Base-by-base conservation (phyloP, 2,888 invertebrate genomes). In the Zelleria hepariella region DNA sequence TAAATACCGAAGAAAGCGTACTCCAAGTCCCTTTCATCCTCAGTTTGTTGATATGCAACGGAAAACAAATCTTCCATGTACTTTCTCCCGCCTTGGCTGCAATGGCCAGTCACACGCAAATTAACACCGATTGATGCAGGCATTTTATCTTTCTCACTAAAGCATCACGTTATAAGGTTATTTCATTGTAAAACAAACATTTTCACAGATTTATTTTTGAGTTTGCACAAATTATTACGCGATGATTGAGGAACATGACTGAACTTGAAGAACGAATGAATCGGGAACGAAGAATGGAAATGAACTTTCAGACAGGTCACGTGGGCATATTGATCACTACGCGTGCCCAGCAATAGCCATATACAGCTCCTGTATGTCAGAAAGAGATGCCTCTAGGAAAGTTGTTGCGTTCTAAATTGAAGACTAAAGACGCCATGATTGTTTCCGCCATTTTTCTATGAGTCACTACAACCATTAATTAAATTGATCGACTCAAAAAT, bases 51-150 rank as follows among this genome's bases (percentile, higher is more conserved):
- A 90, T 98, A 98, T 70, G 98, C 97, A 67, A 98, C 96, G 68
- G 96, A 95, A 90, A 98, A 97, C 89, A 96, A 96, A 90, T 99
- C 99, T 91, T 99, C 99, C 99, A 99, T 99, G 82, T 99, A 98
- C 87, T 97, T 97, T 77, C 99, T 93, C 72, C 98, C 98, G 77
- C 99, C 99, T 91, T 98, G 98, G 85, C 96, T 95, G 78, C 96
- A 96, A 83, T 98, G 96, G 70, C 96, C 97, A 68, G 98, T 96
- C 66, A 98, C 98, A 71, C 98, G 94, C 75, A 98, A 92, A 91
- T 98, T 98, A 67, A 98, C 95, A 74, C 96, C 96, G 77, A 96
- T 95, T 69, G 94, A 94, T 69, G 94, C 92, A 80, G 93, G 92
- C 92, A 93, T 93, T 82, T 83, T 87, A 72, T 72, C 77, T 75